Conservation (phyloP, 1,140 invertebrate genomes). For the Halotydeus destructor region DNA sequence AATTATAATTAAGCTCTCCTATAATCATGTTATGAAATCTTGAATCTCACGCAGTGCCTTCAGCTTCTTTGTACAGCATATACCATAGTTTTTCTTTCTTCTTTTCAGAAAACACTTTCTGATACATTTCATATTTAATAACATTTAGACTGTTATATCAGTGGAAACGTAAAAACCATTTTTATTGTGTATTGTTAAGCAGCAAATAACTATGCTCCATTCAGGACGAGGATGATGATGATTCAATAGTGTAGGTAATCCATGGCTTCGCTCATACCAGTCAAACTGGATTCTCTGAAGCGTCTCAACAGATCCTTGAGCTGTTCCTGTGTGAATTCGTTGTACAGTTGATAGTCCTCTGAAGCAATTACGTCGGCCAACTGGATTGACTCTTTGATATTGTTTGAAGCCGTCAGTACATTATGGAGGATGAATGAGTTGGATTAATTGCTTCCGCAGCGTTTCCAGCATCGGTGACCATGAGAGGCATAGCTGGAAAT, state of each 20-base stretch:
- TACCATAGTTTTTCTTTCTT: too few species aligned
- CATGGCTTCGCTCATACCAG: conserved; percentile 41
- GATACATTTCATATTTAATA: too few species aligned
- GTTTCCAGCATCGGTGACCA: conserved; percentile 32
- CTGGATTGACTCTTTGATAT: conserved; percentile 44
- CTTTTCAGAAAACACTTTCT: too few species aligned
- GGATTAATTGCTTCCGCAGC: conserved; percentile 56
- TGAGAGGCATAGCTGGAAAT: conserved; percentile 23
- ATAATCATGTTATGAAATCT: too few species aligned
- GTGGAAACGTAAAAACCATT: too few species aligned
- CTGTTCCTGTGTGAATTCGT: conserved; percentile 50
- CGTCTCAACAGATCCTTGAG: conserved; percentile 50
- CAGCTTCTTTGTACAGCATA: too few species aligned
- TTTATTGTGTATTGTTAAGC: too few species aligned
- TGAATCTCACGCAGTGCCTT: too few species aligned
- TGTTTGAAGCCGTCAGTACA: conserved; percentile 48
- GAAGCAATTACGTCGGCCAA: conserved; percentile 53
- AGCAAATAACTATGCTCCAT: too few species aligned
- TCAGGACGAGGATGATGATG: too few species aligned
- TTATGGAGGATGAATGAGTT: conserved; percentile 51
- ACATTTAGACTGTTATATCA: too few species aligned
- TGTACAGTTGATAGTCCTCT: conserved; percentile 53
- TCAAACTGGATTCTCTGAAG: conserved; percentile 49
- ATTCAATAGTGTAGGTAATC: conserved; percentile 26
- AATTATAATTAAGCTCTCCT: too few species aligned